Evolutionary conservation across 2,797 vertebrate species (phyloP).

Genomic region (Aphelocoma californica): DNA sequence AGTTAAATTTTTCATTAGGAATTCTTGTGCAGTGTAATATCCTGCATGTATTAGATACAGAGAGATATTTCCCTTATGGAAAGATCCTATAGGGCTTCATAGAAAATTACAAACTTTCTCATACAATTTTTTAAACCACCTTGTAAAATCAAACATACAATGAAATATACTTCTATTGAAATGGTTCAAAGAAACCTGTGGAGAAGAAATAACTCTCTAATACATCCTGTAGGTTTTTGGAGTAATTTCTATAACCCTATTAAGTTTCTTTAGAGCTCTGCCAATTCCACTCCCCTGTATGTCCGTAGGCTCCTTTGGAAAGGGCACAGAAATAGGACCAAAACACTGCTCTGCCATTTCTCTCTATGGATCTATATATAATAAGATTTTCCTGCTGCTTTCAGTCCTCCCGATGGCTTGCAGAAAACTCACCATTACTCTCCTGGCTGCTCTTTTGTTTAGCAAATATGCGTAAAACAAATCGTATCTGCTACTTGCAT

Average conservation of each 20-base stretch:
- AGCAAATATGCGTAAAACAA: neutral
- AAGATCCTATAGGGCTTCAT: constrained; percentile 34
- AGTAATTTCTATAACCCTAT: constrained; percentile 13
- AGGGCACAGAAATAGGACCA: neutral
- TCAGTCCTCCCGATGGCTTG: neutral
- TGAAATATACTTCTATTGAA: neutral
- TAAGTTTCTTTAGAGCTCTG: neutral
- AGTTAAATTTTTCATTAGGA: constrained; percentile 70
- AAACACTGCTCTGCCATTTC: neutral
- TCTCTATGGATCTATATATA: neutral
- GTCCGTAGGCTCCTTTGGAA: neutral
- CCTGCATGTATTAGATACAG: constrained; percentile 26
- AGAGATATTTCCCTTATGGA: constrained; percentile 52
- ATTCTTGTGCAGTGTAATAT: constrained; percentile 64
- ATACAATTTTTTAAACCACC: constrained; percentile 42
- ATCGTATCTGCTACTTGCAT: neutral
- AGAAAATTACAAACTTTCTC: constrained; percentile 51
- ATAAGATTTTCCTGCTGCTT: neutral
- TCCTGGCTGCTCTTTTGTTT: neutral
- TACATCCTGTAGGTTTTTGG: neutral
- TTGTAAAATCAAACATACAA: constrained; percentile 23
- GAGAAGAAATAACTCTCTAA: constrained; percentile 12
- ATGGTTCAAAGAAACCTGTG: neutral
- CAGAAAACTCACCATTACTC: neutral
- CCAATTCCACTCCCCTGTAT: neutral